Conservation (phyloP, 1,140 invertebrate species). For the Drosophila athabasca region DNA sequence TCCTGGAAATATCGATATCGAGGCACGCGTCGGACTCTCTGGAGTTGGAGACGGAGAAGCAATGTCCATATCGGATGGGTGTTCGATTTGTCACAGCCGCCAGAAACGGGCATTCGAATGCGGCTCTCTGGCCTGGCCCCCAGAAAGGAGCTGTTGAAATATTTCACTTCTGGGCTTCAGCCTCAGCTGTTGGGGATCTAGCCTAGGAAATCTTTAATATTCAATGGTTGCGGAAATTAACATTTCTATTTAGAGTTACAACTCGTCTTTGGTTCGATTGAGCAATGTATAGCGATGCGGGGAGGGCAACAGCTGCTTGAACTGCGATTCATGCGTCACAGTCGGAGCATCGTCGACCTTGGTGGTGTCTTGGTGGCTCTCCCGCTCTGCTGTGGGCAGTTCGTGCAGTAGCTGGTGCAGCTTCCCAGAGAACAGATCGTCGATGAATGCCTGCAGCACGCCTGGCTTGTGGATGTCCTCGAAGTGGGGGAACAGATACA, state of each 20-base stretch:
- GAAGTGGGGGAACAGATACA: constrained; percentile 47
- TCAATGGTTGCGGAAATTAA: background rate
- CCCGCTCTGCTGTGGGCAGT: background rate
- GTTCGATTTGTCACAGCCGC: constrained; percentile 68
- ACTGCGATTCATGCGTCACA: constrained; percentile 40
- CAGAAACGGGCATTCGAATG: constrained; percentile 51
- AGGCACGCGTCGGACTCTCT: constrained; percentile 52
- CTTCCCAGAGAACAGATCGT: constrained; percentile 13
- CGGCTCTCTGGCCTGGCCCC: constrained; percentile 9
- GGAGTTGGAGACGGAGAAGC: constrained; percentile 34
- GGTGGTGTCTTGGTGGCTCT: background rate
- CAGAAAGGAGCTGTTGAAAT: constrained; percentile 23
- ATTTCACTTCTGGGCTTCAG: constrained; percentile 8
- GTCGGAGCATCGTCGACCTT: background rate
- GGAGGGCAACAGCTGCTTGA: constrained; percentile 51
- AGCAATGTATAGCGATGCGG: constrained; percentile 53
- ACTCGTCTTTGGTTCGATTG: constrained; percentile 37
- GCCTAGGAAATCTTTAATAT: background rate
- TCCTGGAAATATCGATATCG: constrained; percentile 38
- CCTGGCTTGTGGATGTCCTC: constrained; percentile 48
- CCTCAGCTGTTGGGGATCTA: no score
- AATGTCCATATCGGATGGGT: constrained; percentile 63
- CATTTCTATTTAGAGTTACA: constrained; percentile 21
- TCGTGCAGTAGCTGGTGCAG: constrained; percentile 15
- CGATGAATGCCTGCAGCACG: constrained; percentile 40